Percentiles rank a stretch among this genome's conserved stretches.
phyloP scores from a whole-genome alignment of 2,113 vertebrate species.

The mouse (Mus musculus) region GRCm39 chr9:111929001-111929500 shows the following conservation, averaged over 20 bases:
- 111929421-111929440: background rate
- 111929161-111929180: background rate
- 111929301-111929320: background rate
- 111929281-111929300: background rate
- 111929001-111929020: constrained; percentile 5
- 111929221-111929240: constrained; percentile 50
- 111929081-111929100: background rate
- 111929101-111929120: background rate
- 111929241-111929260: constrained; percentile 64
- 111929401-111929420: background rate
- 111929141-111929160: background rate
- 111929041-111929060: background rate
- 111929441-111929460: rapidly evolving
- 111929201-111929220: constrained; percentile 52
- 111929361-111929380: background rate
- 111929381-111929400: background rate
- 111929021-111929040: background rate
- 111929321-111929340: constrained; percentile 55
- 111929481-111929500: background rate
- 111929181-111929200: background rate
- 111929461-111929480: rapidly evolving
- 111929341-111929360: background rate
- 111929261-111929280: constrained; percentile 35
- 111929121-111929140: background rate
- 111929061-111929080: background rate